Conservation (phyloP, 2,113 vertebrate species). For the Epinephelus moara region DNA sequence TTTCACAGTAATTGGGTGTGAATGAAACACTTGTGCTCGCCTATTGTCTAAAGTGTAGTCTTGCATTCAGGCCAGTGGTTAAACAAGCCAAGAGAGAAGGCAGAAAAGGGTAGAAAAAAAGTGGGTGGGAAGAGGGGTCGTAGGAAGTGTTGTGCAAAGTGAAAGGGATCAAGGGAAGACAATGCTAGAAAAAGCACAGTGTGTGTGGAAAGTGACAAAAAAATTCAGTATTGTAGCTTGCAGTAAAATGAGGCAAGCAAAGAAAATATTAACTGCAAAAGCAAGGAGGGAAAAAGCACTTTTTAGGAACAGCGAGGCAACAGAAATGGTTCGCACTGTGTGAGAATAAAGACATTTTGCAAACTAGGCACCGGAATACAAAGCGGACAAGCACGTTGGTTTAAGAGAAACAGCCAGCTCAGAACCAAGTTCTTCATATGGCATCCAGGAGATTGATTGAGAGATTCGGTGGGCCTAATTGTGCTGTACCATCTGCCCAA, state of each 20-base stretch:
- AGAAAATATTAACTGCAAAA: background rate
- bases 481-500: conserved; percentile 87
- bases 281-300: background rate
- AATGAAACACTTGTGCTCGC: conserved; percentile 71
- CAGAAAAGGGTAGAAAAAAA: conserved; percentile 23
- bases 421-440: conserved; percentile 57
- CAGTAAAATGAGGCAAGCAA: conserved; percentile 19
- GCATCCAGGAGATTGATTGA: conserved; percentile 76
- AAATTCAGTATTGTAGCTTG: background rate
- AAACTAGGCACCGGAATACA: conserved; percentile 1
- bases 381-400: conserved; percentile 39
- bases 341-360: conserved; percentile 4
- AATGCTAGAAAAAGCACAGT: background rate
- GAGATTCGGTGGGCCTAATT: conserved; percentile 85
- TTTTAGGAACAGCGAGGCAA: conserved; percentile 2
- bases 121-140: background rate
- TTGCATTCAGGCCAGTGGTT: conserved; percentile 66
- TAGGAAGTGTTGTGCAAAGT: conserved; percentile 16
- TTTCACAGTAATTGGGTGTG: conserved; percentile 77
- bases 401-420: conserved; percentile 43
- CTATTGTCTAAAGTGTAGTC: conserved; percentile 67
- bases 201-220: background rate
- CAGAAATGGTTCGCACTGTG: background rate
- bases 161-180: conserved; percentile 17
- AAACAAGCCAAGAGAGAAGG: conserved; percentile 62